Evolutionary conservation across 2,797 vertebrate genomes (phyloP), one percentile per base, ranked within the genome.

Genomic region (Chanos chanos): DNA sequence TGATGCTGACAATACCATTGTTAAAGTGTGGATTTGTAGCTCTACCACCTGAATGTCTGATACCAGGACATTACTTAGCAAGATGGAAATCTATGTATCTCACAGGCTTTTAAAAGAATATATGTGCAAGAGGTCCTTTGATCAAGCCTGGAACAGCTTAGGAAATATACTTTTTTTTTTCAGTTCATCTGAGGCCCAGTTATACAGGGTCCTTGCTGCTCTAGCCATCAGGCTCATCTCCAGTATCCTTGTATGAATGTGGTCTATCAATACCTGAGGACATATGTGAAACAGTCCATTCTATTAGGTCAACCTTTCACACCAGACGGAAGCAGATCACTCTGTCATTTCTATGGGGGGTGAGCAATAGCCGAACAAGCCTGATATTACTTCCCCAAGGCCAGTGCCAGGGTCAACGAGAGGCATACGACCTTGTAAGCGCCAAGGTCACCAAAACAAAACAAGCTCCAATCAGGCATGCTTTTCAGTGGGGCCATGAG

Each of bases 381-480:
- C 54, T 60, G 27, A 47, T 31, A 53, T 39, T n/a, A 65, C 54
- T 33, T 47, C 54, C 62, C 65, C 24, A 4, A 31, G 45, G 69
- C 53, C 37, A 33, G 52, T 52, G 49, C 21, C 10, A 54, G 64
- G 49, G 52, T 44, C 25, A 31, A 45, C 24, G 25, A 31, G 28
- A 49, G 53, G 64, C 36, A 63, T 40, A 33, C 56, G 68, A 68
- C 61, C 67, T 71, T 58, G 48, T 48, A 55, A 68, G 62, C 56
- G 58, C 58, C 28, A 61, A 77, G 72, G 71, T 77, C 71, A 74
- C 30, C 48, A 64, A 62, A 70, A 63, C 64, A 72, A 75, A 64
- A 70, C 70, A 72, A 50, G 34, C 53, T 61, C 52, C 70, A 70
- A 69, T 66, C 71, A 68, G 41, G n/a, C 24, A 13, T 19, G 12